phyloP scores from a whole-genome alignment of 1,140 invertebrate species.

The Mamestra configurata region DNA sequence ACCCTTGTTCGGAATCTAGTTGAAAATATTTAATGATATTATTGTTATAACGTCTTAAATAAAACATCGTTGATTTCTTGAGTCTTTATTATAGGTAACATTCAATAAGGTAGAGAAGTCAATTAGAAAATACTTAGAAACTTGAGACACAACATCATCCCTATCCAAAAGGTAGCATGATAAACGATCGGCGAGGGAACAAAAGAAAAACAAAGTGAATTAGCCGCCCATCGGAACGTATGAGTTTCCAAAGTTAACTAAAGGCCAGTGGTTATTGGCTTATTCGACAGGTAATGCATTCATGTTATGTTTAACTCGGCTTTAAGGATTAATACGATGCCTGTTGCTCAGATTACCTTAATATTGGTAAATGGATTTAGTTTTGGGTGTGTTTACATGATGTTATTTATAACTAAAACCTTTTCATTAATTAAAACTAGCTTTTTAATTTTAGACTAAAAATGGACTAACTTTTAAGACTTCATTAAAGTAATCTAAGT shows the following conservation, averaged over 20 bases:
- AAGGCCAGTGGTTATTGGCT: constrained; percentile 9
- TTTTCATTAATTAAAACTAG: too few species aligned
- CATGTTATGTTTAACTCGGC: background rate
- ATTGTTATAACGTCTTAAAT: too few species aligned
- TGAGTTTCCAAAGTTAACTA: constrained; percentile 28
- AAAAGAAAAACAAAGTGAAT: constrained; percentile 42
- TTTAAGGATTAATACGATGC: background rate
- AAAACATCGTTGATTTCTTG: too few species aligned
- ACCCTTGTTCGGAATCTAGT: too few species aligned
- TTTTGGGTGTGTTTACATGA: too few species aligned
- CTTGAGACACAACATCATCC: constrained; percentile 20
- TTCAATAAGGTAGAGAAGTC: constrained; percentile 14
- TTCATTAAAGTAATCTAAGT: background rate
- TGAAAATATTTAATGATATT: too few species aligned
- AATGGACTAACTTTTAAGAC: too few species aligned
- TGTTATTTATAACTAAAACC: too few species aligned
- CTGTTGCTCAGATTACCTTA: background rate
- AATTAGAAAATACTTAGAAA: constrained; percentile 36
- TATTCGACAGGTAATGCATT: constrained; percentile 14
- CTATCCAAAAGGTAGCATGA: constrained; percentile 15
- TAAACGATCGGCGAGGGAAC: constrained; percentile 30
- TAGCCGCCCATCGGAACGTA: constrained; percentile 6
- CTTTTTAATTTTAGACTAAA: too few species aligned
- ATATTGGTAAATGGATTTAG: background rate
- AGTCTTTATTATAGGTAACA: too few species aligned